These are phyloP conservation scores for Toxonevra muliebris DNA, from an alignment of 2,888 invertebrate species.

Conservation along the genomic window DNA sequence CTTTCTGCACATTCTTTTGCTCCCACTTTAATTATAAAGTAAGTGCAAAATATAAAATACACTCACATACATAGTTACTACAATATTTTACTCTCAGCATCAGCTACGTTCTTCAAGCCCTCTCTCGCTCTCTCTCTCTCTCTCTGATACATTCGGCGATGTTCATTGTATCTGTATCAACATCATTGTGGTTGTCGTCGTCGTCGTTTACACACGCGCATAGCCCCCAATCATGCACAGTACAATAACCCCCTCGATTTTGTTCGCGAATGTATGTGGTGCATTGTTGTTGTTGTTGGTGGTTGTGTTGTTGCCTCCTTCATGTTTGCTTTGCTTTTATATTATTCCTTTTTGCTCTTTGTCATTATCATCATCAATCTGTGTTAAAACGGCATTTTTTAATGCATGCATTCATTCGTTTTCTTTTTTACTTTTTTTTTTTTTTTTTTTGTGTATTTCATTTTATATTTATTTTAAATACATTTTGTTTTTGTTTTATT, in stretches of 20 bases:
- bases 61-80: too few relatives aligned
- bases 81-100: not conserved
- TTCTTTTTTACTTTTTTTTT: not conserved
- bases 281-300: not conserved
- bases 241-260: constrained; percentile 13
- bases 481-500: not conserved
- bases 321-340: not conserved
- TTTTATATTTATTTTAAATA: not conserved
- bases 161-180: not conserved
- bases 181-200: not conserved
- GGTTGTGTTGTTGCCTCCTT: not conserved
- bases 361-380: not conserved
- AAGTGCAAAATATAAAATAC: too few relatives aligned
- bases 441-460: not conserved
- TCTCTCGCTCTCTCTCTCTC: not conserved
- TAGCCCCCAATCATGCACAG: constrained; percentile 1
- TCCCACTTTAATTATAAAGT: too few relatives aligned
- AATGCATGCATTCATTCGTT: not conserved
- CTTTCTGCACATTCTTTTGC: too few relatives aligned
- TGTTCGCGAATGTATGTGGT: not conserved
- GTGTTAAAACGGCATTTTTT: too few relatives aligned
- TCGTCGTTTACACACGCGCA: constrained; percentile 8
- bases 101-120: not conserved
- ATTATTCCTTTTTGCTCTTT: not conserved
- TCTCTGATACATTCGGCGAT: not conserved